These are phyloP conservation scores for Thumatha senex DNA, from an alignment of 2,888 invertebrate genomes.

Conservation along the genomic window DNA sequence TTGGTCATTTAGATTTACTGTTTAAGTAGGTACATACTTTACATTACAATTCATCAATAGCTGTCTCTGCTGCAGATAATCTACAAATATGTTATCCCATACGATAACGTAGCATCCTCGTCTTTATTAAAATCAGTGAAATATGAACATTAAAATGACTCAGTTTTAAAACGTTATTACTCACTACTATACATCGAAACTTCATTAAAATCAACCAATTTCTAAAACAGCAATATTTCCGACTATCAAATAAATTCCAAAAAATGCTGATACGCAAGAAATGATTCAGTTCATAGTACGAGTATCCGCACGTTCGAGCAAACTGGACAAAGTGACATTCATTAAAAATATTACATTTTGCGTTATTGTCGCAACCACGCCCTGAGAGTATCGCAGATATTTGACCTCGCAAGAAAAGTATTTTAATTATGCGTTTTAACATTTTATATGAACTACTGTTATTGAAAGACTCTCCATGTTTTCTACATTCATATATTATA, in stretches of 20 bases:
- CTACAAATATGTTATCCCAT: no score
- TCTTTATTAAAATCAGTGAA: no score
- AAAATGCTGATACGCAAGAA: slow-evolving; percentile 33
- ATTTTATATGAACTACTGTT: slow-evolving; percentile 15
- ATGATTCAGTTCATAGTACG: slow-evolving; percentile 27
- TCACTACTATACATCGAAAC: no score
- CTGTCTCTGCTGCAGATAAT: no score
- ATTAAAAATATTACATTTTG: slow-evolving; percentile 44
- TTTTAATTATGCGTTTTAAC: slow-evolving; percentile 25
- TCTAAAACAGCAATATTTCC: background rate
- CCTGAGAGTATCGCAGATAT: slow-evolving; percentile 29
- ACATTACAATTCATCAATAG: no score
- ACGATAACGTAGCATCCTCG: no score
- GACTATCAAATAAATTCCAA: slow-evolving; percentile 21
- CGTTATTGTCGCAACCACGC: slow-evolving; percentile 34
- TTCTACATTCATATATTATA: no score
- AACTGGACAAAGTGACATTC: slow-evolving; percentile 32
- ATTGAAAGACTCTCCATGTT: slow-evolving; percentile 7
- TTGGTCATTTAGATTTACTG: no score
- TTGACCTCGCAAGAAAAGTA: slow-evolving; percentile 26
- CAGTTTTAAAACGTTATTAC: no score
- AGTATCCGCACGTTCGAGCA: slow-evolving; percentile 28
- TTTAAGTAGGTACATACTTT: no score
- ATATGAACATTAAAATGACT: no score
- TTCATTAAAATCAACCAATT: background rate